These are phyloP conservation scores for Scaptomyza montana DNA, from an alignment of 1,140 invertebrate genomes.

Conservation along the genomic window DNA sequence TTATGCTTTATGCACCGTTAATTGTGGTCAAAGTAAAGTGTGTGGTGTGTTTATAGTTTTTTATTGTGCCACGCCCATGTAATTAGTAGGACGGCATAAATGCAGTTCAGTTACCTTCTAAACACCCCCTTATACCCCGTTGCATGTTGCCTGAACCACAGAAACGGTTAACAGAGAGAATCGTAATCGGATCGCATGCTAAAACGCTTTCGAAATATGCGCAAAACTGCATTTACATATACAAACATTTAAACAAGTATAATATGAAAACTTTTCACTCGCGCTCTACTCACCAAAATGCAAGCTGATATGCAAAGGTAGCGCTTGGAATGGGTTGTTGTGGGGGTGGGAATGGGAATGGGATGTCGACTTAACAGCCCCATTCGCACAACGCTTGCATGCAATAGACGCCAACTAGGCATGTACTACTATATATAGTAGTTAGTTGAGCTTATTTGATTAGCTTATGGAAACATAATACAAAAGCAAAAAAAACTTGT, in stretches of 20 bases:
- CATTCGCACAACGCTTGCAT: conserved; percentile 51
- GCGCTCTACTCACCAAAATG: conserved; percentile 29
- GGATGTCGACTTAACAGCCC: background rate
- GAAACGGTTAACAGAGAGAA: conserved; percentile 34
- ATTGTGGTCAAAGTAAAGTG: conserved; percentile 9
- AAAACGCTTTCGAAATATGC: conserved; percentile 47
- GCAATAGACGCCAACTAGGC: conserved; percentile 36
- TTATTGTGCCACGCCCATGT: conserved; percentile 33
- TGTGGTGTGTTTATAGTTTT: background rate
- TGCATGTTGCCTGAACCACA: conserved; percentile 42
- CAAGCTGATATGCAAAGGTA: conserved; percentile 54
- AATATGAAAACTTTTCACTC: conserved; percentile 42
- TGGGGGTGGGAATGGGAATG: background rate
- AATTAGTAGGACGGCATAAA: conserved; percentile 57
- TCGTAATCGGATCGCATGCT: conserved; percentile 77
- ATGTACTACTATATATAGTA: conserved; percentile 22
- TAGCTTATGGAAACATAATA: conserved; percentile 24
- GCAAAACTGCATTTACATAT: background rate
- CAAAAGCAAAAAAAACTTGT: background rate
- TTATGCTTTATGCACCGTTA: background rate
- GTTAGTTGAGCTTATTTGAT: conserved; percentile 15
- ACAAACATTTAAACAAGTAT: background rate
- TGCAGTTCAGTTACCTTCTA: conserved; percentile 73
- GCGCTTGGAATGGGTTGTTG: background rate
- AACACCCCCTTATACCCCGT: background rate